Conservation (phyloP, 2,888 invertebrate species). For the Tetranychus piercei region DNA sequence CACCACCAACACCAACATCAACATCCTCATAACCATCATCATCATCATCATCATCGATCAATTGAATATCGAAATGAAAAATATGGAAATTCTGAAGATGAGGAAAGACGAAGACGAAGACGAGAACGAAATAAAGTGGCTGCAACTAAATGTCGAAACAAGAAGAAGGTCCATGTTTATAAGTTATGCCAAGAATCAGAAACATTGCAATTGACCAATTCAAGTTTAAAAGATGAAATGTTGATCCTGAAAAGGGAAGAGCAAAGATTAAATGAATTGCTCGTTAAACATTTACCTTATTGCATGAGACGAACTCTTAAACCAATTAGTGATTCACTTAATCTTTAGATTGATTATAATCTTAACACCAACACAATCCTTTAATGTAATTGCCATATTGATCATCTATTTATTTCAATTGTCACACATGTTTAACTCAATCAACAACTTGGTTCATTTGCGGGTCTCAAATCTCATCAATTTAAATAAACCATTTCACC, state of each 20-base stretch:
- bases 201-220: conserved; percentile 5
- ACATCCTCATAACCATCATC: not conserved
- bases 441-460: no score
- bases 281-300: conserved; percentile 4
- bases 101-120: conserved; percentile 56
- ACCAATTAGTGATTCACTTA: not conserved
- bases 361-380: no score
- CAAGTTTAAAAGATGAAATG: conserved; percentile 7
- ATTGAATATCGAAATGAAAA: not conserved
- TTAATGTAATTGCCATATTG: no score
- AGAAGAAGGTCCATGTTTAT: conserved; percentile 71
- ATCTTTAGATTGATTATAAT: not conserved
- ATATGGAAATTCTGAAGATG: not conserved
- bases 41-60: not conserved
- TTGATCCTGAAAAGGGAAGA: conserved; percentile 6
- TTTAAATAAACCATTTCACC: no score
- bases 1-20: not conserved
- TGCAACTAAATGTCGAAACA: conserved; percentile 79
- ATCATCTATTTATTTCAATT: no score
- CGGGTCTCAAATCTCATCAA: no score
- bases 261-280: conserved; percentile 12
- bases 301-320: not conserved
- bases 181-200: conserved; percentile 47
- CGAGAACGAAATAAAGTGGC: conserved; percentile 83
- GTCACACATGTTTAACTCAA: no score